Percentiles rank a stretch among this genome's conserved stretches.
These are phyloP conservation scores for Anguilla anguilla DNA, from an alignment of 2,797 vertebrate genomes.

Conservation along the genomic window DNA sequence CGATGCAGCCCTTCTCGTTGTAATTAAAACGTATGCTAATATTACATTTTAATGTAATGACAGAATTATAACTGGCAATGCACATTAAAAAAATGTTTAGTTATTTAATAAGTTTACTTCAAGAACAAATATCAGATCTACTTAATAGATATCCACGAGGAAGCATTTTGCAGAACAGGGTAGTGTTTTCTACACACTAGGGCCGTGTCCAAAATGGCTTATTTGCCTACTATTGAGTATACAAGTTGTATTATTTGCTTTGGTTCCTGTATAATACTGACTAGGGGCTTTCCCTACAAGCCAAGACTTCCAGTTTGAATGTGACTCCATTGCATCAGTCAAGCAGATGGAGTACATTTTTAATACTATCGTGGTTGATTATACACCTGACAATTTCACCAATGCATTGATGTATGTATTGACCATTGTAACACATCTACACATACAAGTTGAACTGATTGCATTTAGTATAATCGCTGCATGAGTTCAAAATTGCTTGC, in stretches of 20 bases:
- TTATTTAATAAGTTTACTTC: background rate
- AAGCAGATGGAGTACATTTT: background rate
- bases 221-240: too few relatives aligned
- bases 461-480: background rate
- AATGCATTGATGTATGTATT: background rate
- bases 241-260: background rate
- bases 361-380: background rate
- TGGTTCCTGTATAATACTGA: background rate
- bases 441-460: background rate
- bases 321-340: background rate
- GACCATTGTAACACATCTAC: background rate
- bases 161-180: too few relatives aligned
- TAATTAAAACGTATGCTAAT: background rate
- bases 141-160: too few relatives aligned
- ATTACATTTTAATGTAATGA: background rate
- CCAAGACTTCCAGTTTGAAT: background rate
- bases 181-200: too few relatives aligned
- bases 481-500: background rate
- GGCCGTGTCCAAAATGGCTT: too few relatives aligned
- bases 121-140: background rate
- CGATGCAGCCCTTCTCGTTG: background rate
- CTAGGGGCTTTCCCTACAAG: background rate
- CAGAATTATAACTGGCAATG: background rate
- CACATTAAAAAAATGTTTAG: background rate
- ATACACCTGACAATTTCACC: background rate